Evolutionary conservation across 1,140 invertebrate genomes (phyloP), one percentile per base, ranked within the genome.

Genomic region (Drosophila micromelanica): DNA sequence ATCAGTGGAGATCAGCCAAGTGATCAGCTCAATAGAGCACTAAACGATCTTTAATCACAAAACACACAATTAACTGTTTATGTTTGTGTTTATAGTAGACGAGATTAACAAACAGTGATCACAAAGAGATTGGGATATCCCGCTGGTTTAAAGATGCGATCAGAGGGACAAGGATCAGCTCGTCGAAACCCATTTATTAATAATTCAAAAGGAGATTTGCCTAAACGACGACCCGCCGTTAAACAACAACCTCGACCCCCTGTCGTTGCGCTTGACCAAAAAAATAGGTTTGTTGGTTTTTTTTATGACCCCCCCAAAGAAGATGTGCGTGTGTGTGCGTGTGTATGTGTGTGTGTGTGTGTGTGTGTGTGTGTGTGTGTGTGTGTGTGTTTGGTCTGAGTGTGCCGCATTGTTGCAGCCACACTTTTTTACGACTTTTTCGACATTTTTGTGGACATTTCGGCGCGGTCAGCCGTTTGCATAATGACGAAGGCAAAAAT

Each of bases 271-370:
- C 82, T 87, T 86, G 82, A 86, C 82, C 82, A 82, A 65, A 51
- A 74, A 69, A 89, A 82, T 81, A 71, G 72, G 70, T 76, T 86
- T 81, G 82, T 86, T 81, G 78, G 78, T 87, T 86, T 81, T 72
- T 77, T 84, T 86, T 73, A 86, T 86, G 84, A 87, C 82, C 81
- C 48, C 81, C 48, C 72, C 65, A 35, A 62, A 51, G 45, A 48
- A 51, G 15, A 67, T 7, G 7, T 20, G 20, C 38, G 20, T 17
- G 15, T 17, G 52, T 9, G 30, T 37, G 51, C 6, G 27, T 27
- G 27, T 27, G 27, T 7, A n/a, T 46, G 20, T 17, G 15, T 17
- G 52, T 9, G 30, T 37, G 51, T 27, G 27, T 27, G 27, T 27
- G 27, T 7, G 32, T n/a, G 15, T 37, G 17, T 12, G 30, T 20